Base-by-base conservation (phyloP, 2,888 invertebrate genomes). In the Anticlea derivata region DNA sequence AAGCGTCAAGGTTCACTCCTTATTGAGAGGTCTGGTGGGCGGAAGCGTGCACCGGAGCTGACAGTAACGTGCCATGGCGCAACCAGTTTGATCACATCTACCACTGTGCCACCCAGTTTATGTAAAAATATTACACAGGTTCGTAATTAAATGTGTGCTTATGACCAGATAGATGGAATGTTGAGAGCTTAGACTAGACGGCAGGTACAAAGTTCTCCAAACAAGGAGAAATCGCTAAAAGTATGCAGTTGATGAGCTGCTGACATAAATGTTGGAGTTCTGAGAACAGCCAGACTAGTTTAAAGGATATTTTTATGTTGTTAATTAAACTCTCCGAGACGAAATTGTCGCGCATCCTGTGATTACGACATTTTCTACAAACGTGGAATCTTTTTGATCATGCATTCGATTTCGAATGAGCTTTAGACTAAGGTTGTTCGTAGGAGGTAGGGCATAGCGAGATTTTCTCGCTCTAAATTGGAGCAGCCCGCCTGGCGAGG, bases 1-100 rank as follows among this genome's bases (percentile, higher is more conserved):
- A 56, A 63, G 69, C 75, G 76, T 76, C 84, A 83, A 87, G 86
- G 86, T 73, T 76, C 75, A 68, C 65, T 66, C 86, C 83, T 68
- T 85, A 81, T 82, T 76, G 40, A 69, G 60, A 5, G 55, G 26
- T 46, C 45, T 52, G 41, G 86, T 87, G 84, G 87, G 88, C 84
- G 88, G 86, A 85, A 84, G 75, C 68, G 68, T 76, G 75, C 78
- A 71, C 73, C 62, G 58, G 61, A 64, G 63, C 58, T 65, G 60
- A 55, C 63, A 61, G 53, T 60, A 64, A 60, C 59, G 55, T 58
- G 52, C 55, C 41, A 52, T 73, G 70, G 65, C 67, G 75, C 63
- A 74, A 73, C 63, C 57, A 60, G 63, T 66, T 66, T 50, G 61
- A 52, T 61, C 58, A 62, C 53, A 58, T 60, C 53, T 34, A 57